These are phyloP conservation scores for Macrotus californicus DNA, from an alignment of 2,113 vertebrate genomes.

Conservation along the genomic window DNA sequence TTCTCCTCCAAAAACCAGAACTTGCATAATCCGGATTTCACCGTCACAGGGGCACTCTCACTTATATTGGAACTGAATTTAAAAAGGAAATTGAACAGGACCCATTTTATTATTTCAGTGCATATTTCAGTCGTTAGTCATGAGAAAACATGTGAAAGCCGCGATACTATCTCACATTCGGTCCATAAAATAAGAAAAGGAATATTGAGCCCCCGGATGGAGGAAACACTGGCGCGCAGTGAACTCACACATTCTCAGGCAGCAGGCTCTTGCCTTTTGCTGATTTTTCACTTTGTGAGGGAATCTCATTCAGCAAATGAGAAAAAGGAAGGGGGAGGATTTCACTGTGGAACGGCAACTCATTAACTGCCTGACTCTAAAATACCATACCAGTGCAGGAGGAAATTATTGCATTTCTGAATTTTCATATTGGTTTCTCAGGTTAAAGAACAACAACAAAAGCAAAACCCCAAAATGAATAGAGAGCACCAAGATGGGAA, in stretches of 20 bases:
- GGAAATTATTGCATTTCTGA: neutral
- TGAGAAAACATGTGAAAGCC: conserved; percentile 62
- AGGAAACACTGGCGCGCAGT: neutral
- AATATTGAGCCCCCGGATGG: conserved; percentile 25
- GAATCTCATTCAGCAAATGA: conserved; percentile 21
- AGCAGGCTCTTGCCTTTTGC: neutral
- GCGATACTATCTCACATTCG: conserved; percentile 56
- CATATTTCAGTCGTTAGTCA: conserved; percentile 37
- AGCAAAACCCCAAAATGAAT: neutral
- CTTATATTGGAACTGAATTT: conserved; percentile 41
- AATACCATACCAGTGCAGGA: neutral
- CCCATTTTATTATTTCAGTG: conserved; percentile 67
- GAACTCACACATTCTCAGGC: neutral
- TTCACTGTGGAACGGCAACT: neutral
- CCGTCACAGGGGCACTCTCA: conserved; percentile 29
- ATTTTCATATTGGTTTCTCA: neutral
- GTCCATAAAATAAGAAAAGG: conserved; percentile 57
- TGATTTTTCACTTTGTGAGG: conserved; percentile 32
- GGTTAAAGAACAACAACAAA: conserved; percentile 32
- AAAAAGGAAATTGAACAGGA: conserved; percentile 57
- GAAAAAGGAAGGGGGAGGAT: neutral
- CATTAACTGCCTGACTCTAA: conserved; percentile 22
- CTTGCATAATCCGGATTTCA: neutral
- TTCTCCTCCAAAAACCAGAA: conserved; percentile 50
- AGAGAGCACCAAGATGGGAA: neutral